A percentile compares a stretch with the other conserved stretches of the same genome.
Evolutionary conservation across 2,113 vertebrate species (phyloP).

Genomic region (Rhinoderma darwinii): DNA sequence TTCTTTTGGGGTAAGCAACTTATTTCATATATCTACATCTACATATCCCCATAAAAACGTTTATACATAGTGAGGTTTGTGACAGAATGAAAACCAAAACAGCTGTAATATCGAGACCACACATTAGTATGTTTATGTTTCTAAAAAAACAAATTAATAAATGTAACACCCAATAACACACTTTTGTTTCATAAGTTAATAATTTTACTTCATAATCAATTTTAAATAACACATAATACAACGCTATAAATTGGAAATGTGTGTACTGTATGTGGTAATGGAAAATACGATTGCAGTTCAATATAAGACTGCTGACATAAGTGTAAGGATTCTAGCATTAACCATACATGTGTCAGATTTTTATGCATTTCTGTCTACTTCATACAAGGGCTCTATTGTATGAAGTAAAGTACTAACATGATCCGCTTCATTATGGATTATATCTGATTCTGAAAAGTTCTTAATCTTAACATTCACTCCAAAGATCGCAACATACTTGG

Average conservation of each 20-base stretch:
- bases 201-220: too few species aligned
- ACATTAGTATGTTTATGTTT: too few species aligned
- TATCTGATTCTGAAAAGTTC: constrained; percentile 26
- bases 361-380: constrained; percentile 59
- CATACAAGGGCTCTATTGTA: constrained; percentile 62
- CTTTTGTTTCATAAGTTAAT: neutral
- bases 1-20: too few species aligned
- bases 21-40: neutral
- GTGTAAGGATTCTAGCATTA: constrained; percentile 63
- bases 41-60: neutral
- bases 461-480: constrained; percentile 15
- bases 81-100: neutral
- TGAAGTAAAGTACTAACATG: constrained; percentile 55
- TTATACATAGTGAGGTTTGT: neutral
- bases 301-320: constrained; percentile 63
- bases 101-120: neutral
- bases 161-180: neutral
- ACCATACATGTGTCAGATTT: constrained; percentile 29
- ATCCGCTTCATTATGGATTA: constrained; percentile 1
- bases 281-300: constrained; percentile 67
- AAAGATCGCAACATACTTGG: constrained; percentile 9
- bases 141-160: too few species aligned
- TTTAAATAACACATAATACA: neutral
- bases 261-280: constrained; percentile 55
- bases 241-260: neutral